Evolutionary conservation across 2,113 vertebrate species (phyloP).

Genomic region (Phainopepla nitens): DNA sequence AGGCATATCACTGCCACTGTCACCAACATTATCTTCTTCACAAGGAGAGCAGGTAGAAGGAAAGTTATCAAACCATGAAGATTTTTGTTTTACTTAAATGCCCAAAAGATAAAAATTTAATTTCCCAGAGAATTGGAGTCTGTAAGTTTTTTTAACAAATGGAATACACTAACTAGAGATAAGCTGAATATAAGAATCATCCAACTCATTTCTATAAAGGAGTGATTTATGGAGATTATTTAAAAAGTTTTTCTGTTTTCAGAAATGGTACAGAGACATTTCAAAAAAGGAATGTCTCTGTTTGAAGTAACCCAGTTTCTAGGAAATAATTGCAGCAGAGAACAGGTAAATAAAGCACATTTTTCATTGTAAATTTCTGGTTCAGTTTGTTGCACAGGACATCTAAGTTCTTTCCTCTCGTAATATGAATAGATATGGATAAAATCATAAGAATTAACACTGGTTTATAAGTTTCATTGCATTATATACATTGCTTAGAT

Average conservation of each 20-base stretch:
- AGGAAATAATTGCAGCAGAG: not conserved
- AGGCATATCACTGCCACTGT: not conserved
- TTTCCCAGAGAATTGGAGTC: not conserved
- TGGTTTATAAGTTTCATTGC: not conserved
- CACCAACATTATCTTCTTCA: not conserved
- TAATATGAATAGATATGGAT: not conserved
- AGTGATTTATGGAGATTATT: not conserved
- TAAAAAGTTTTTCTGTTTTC: not conserved
- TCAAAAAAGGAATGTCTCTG: not conserved
- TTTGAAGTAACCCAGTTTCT: not conserved
- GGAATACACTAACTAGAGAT: not conserved
- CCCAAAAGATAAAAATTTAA: not conserved
- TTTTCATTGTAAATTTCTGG: not conserved
- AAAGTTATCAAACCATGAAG: not conserved
- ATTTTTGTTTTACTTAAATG: not conserved
- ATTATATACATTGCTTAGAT: not conserved
- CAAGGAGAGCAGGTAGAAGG: not conserved
- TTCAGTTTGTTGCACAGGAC: not conserved
- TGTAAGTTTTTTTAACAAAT: not conserved
- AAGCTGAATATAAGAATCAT: not conserved
- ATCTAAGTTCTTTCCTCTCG: not conserved
- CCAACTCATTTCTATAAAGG: not conserved
- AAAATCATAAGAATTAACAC: not conserved
- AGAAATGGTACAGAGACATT: not conserved
- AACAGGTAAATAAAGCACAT: not conserved